Evolutionary conservation across 2,113 vertebrate genomes (phyloP), one percentile per base, ranked within the genome.

Genomic region (Acrocephalus kingi): DNA sequence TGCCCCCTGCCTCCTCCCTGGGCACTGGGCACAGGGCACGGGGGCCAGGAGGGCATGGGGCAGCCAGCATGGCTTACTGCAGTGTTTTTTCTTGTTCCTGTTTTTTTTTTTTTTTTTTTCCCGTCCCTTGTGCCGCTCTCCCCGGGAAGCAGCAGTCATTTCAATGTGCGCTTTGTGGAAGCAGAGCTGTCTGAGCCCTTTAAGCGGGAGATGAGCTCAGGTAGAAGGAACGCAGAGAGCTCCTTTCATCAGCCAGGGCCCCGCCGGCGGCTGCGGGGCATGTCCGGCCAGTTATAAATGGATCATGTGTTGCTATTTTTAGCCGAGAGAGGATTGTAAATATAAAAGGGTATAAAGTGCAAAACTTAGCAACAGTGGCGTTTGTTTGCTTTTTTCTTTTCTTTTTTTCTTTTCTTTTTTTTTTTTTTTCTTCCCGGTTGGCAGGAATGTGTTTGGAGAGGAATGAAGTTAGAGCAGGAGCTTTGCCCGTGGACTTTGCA

Each of bases 311-410:
- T 92, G 93, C 97, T 97, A 94, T 97, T 96, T 97, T 97, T 96
- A 97, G 97, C 96, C 73, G 12, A 67, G 92, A 95, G 94, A 86
- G 93, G 81, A 96, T 91, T 94, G 94, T 97, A 97, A 97, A 96
- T 96, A 96, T 97, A 95, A 98, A 97, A 96, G 92, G 82, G 94
- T 97, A 96, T 92, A 87, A 90, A 95, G 96, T 96, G 95, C 96
- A 97, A 94, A 97, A 90, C 93, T 81, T 93, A 96, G 95, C 96
- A 92, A 96, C 95, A 94, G 92, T 82, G 94, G 93, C 81, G 68
- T 95, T 94, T 96, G 94, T 93, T 94, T 96, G 86, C 94, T 89
- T 88, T 95, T 88, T 85, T 79, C 15, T 11, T 28, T 6, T 16
- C 4, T 4, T 37, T 30, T 41, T 23, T 13, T 25, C 25, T 13